A percentile compares a stretch with the other conserved stretches of the same genome.
phyloP scores from a whole-genome alignment of 2,113 vertebrate genomes.

The Eulemur rufifrons region DNA sequence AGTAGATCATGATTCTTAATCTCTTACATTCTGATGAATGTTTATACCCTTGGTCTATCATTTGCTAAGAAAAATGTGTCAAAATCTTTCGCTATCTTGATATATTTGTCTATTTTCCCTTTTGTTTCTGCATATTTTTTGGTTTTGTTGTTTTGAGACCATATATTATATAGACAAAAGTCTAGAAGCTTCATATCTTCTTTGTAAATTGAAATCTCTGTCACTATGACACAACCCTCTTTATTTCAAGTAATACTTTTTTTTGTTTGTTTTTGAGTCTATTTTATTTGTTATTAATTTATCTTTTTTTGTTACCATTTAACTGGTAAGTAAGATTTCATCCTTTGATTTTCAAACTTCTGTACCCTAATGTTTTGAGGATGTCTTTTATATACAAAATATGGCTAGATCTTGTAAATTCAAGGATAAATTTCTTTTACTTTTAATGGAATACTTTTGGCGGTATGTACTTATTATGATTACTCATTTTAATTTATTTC shows the following conservation, averaged over 20 bases:
- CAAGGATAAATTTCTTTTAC: background rate
- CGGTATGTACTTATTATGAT: background rate
- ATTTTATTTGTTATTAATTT: background rate
- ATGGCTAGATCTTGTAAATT: background rate
- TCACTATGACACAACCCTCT: background rate
- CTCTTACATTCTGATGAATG: background rate
- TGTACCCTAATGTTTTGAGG: background rate
- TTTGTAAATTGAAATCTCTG: background rate
- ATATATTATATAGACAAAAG: background rate
- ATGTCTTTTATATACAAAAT: background rate
- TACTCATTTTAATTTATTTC: background rate
- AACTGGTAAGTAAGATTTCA: background rate
- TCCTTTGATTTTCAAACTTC: constrained; percentile 11
- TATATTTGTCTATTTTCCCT: background rate
- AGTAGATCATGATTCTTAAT: background rate
- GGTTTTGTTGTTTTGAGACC: background rate
- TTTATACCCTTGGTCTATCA: background rate
- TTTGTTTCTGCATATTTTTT: background rate
- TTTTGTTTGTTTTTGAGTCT: background rate
- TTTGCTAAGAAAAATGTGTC: background rate
- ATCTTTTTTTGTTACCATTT: background rate
- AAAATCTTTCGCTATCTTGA: background rate
- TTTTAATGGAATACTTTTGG: background rate
- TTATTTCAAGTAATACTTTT: background rate
- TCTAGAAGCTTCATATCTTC: background rate